Base-by-base conservation (phyloP, 1,140 invertebrate species). In the Bilobella aurantiaca region DNA sequence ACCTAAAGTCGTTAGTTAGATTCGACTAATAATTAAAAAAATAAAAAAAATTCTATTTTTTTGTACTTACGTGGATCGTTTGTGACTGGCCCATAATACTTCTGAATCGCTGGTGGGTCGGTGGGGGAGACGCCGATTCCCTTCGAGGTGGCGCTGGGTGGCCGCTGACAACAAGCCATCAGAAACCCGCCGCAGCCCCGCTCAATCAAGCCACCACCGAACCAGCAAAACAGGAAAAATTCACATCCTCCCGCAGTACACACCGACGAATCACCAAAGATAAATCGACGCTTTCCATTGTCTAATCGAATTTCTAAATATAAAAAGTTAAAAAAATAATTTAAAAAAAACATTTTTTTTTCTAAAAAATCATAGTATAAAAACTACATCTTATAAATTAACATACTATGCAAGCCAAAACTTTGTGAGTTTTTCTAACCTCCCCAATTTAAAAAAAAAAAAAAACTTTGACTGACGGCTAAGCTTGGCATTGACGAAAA, bases 141-240 rank as follows among this genome's bases (percentile, higher is more conserved):
- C 80, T 73, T 88, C 83, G 62, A 86, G 83, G 84, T 83, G 78
- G 87, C 87, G 66, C 78, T 78, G 60, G 84, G 62, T 62, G 67
- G 83, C 77, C 86, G 84, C 75, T 89, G 86, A 78, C 91, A 95
- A 82, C 92, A 94, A 66, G 89, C 89, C 75, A 86, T 89, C 69
- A 95, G 82, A 74, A 94, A 81, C 73, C 87, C 83, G 65, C 84
- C 81, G 78, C 91, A 94, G 73, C 87, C 84, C 73, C 87, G 88
- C 74, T 92, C 89, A 74, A 94, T 82, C 66, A 91, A 82, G 66
- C 91, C 91, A 68, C 90, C 89, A 53, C 87, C 84, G 82, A 94
- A 85, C 91, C 91, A 94, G 79, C 71, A 73, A 66, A 73, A 73
- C 71, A 94, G 81, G 81, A 93, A 93, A 81, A 93, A 93, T 80